Percentiles rank a stretch among this genome's conserved stretches.
Evolutionary conservation across 2,113 vertebrate genomes (phyloP).

Genomic region (Neoarius graeffei): DNA sequence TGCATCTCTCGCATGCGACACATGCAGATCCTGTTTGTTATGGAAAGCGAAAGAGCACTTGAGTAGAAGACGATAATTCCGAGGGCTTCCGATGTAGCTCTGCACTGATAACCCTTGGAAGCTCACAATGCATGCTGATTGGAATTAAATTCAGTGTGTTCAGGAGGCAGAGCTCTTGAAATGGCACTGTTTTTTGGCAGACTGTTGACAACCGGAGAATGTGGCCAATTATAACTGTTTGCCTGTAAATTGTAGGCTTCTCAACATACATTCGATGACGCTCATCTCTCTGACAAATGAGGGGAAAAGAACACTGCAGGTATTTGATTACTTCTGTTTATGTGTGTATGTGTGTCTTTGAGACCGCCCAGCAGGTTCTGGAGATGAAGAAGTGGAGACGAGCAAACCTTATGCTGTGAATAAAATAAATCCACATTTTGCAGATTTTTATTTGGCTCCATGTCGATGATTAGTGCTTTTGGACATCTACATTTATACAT

Average conservation of each 20-base stretch:
- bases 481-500: not conserved
- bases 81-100: constrained; percentile 19
- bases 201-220: constrained; percentile 28
- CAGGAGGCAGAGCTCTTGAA: not conserved
- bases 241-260: constrained; percentile 21
- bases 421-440: not conserved
- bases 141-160: constrained; percentile 26
- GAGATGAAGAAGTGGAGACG: not conserved
- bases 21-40: constrained; percentile 34
- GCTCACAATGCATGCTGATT: constrained; percentile 45
- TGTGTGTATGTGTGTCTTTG: not conserved
- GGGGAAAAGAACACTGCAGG: constrained; percentile 20
- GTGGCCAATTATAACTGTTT: constrained; percentile 36
- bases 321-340: constrained; percentile 8
- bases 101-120: constrained; percentile 21
- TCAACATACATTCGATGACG: not conserved
- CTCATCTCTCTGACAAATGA: constrained; percentile 11
- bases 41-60: constrained; percentile 10
- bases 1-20: not conserved
- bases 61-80: constrained; percentile 25
- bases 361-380: constrained; percentile 8
- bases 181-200: not conserved
- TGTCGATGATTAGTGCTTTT: not conserved
- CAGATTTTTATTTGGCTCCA: not conserved
- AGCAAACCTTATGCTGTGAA: constrained; percentile 5